A percentile compares a stretch with the other conserved stretches of the same genome.
Evolutionary conservation across 2,113 vertebrate species (phyloP).

Genomic region (Ibidorhyncha struthersii): DNA sequence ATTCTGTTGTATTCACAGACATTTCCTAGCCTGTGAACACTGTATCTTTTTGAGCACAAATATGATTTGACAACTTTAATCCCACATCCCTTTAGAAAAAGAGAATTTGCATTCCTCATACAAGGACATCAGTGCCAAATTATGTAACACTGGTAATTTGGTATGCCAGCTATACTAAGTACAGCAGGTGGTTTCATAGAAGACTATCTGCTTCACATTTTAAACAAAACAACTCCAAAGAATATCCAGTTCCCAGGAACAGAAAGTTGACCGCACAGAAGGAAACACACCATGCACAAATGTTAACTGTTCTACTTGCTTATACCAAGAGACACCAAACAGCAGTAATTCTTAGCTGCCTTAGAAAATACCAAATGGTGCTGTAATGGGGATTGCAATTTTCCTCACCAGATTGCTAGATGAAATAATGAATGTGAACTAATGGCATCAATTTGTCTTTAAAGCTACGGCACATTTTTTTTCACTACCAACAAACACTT

Average conservation of each 20-base stretch:
- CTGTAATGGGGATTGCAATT: not conserved
- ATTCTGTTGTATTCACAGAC: not conserved
- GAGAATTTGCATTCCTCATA: not conserved
- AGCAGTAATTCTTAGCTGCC: not conserved
- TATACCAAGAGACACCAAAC: not conserved
- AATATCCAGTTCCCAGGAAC: not conserved
- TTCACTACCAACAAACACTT: not conserved
- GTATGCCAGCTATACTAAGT: not conserved
- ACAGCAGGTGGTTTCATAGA: not conserved
- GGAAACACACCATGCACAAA: not conserved
- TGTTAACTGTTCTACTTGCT: not conserved
- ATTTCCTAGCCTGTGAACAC: not conserved
- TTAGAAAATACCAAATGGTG: slow-evolving; percentile 7
- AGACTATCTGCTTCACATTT: not conserved
- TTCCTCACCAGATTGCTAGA: slow-evolving; percentile 21
- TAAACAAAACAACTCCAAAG: not conserved
- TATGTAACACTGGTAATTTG: not conserved
- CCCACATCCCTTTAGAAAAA: not conserved
- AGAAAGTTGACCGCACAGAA: not conserved
- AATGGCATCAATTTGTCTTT: not conserved
- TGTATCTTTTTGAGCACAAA: not conserved
- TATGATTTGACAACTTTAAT: not conserved
- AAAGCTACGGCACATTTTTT: not conserved
- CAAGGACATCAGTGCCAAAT: not conserved
- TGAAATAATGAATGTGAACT: slow-evolving; percentile 9